Base-by-base conservation (phyloP, 2,888 invertebrate species). In the Polydrusus cervinus region DNA sequence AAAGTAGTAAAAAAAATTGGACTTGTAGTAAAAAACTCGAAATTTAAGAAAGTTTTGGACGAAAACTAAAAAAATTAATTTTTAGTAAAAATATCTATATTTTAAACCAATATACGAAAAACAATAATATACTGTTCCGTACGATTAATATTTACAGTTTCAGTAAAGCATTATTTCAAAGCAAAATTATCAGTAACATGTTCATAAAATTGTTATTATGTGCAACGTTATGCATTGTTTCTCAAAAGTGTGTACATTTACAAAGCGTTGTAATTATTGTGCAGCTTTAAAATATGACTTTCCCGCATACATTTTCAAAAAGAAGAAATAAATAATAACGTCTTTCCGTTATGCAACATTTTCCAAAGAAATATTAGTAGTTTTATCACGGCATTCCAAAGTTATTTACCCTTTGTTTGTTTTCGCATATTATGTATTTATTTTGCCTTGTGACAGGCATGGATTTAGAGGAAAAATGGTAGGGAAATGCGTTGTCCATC, bases 341-440 rank as follows among this genome's bases (percentile, higher is more conserved):
- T 51, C 14, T 20, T 43, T 51, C 20, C 20, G 18, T 51, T 51
- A 51, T 51, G 20, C 51, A 11, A 51, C 51, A 51, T 20, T 51
- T 51, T 11, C 51, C 9, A 51, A 49, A 20, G 51, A 20, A 20
- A 51, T 20, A 20, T 51, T 20, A 10, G 20, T 20, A 51, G 16
- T 20, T 16, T 51, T 11, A 51, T 51, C 51, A 51, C 51, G 51
- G 10, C 20, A 51, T 20, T 11, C 16, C 20, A 3, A 1, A 20
- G 10, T 51, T 51, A 51, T 51, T 20, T 51, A 0, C 20, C 51
- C 51, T 51, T 9, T 51, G 20, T 51, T 20, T 51, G 51, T 51
- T 20, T 51, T 20, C 20, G 1, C 14, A 16, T 49, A 49, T 3
- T 20, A 20, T 14, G 18, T 51, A 51, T 10, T 51, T 51, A 49